Evolutionary conservation across 2,797 vertebrate species (phyloP).

Genomic region (Cyclopterus lumpus): DNA sequence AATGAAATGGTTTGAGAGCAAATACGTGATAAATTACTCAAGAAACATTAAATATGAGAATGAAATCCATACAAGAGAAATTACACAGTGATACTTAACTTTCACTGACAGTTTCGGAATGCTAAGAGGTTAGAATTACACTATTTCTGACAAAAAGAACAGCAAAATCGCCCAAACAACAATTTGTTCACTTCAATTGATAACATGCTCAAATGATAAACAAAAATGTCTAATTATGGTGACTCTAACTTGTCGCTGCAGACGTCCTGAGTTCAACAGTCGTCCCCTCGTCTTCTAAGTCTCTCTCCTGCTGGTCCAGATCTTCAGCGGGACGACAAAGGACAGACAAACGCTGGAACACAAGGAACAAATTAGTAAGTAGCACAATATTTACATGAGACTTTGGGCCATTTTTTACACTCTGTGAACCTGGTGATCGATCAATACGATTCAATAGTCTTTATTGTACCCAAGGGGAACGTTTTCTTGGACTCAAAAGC

Average conservation of each 20-base stretch:
- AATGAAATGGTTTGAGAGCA: too few relatives aligned
- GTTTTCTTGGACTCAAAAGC: too few relatives aligned
- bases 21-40: too few relatives aligned
- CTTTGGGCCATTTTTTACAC: not conserved
- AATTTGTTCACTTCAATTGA: not conserved
- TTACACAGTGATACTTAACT: too few relatives aligned
- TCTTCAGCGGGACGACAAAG: constrained; percentile 33
- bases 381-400: not conserved
- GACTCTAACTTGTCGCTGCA: not conserved
- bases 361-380: not conserved
- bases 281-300: accelerated
- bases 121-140: not conserved
- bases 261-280: not conserved
- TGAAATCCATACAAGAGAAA: too few relatives aligned
- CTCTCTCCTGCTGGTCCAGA: too few relatives aligned
- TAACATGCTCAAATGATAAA: too few relatives aligned
- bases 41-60: too few relatives aligned
- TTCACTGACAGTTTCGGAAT: too few relatives aligned
- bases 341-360: constrained; percentile 29
- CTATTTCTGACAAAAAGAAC: not conserved
- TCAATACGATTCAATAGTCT: too few relatives aligned
- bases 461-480: too few relatives aligned
- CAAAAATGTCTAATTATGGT: not conserved
- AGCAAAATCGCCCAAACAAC: not conserved
- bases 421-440: not conserved